Percentiles rank a stretch among this genome's conserved stretches.
These are phyloP conservation scores for Dendrocincla tyrannina DNA, from an alignment of 2,797 vertebrate genomes.

Conservation along the genomic window DNA sequence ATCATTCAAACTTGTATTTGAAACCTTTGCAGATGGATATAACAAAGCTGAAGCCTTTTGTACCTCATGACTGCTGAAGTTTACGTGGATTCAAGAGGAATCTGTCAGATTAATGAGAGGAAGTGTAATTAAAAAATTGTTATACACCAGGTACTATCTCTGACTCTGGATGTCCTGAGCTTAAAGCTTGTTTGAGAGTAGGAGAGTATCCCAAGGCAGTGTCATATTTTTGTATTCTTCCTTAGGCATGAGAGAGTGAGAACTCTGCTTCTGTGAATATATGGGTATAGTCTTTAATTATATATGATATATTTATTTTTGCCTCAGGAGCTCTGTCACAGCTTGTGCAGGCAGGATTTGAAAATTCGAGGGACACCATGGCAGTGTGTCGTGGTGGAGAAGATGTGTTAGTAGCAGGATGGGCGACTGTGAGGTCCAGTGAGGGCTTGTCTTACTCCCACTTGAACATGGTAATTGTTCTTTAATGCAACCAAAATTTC, in stretches of 20 bases:
- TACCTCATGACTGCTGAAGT: background rate
- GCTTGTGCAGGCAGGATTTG: slow-evolving; percentile 23
- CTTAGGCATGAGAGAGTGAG: slow-evolving; percentile 20
- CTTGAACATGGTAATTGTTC: background rate
- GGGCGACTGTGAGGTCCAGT: background rate
- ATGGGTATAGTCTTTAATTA: slow-evolving; percentile 48
- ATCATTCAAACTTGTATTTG: background rate
- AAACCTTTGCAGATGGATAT: background rate
- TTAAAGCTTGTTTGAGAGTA: background rate
- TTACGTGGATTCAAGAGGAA: background rate
- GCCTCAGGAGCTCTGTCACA: slow-evolving; percentile 42
- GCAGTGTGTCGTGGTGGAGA: background rate
- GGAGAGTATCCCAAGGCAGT: slow-evolving; percentile 49
- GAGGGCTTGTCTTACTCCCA: background rate
- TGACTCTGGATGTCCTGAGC: background rate
- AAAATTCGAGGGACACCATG: background rate
- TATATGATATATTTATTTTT: slow-evolving; percentile 60
- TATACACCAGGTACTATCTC: background rate
- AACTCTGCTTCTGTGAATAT: background rate
- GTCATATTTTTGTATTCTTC: slow-evolving; percentile 52
- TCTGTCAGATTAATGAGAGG: background rate
- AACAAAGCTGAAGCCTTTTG: background rate
- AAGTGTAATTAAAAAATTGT: background rate
- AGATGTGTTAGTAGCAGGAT: background rate
- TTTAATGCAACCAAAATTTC: background rate